Evolutionary conservation across 2,797 vertebrate genomes (phyloP).

Genomic region (Halcyon smyrnensis): DNA sequence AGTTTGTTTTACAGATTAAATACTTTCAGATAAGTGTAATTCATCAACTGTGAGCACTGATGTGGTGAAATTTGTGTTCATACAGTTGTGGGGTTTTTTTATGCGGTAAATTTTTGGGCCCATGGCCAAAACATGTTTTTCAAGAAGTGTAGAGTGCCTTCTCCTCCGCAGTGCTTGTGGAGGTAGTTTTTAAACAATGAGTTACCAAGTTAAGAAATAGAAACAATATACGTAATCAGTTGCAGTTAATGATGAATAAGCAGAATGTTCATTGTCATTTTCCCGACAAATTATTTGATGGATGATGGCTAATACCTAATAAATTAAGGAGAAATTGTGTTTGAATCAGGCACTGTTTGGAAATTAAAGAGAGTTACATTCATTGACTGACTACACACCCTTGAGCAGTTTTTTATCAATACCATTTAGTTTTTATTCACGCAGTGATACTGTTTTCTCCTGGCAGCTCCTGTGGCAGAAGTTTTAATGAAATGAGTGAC

Average conservation of each 20-base stretch:
- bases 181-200: not conserved
- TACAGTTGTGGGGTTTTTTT: not conserved
- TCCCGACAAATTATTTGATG: not conserved
- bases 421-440: conserved; percentile 6
- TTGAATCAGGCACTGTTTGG: not conserved
- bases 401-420: conserved; percentile 30
- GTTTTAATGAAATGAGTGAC: not conserved
- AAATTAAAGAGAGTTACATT: not conserved
- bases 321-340: not conserved
- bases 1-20: conserved; percentile 31
- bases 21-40: conserved; percentile 10
- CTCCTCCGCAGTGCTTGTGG: not conserved
- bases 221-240: not conserved
- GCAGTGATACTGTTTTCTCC: not conserved
- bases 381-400: not conserved
- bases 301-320: not conserved
- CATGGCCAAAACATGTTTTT: not conserved
- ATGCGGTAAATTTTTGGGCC: conserved; percentile 10
- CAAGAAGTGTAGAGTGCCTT: not conserved
- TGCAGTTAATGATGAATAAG: not conserved
- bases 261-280: not conserved
- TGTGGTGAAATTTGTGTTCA: conserved; percentile 4
- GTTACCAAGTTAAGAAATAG: not conserved
- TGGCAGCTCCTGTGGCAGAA: not conserved
- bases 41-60: not conserved